Evolutionary conservation across 2,888 invertebrate genomes (phyloP).

Genomic region (Subacronicta megacephala): DNA sequence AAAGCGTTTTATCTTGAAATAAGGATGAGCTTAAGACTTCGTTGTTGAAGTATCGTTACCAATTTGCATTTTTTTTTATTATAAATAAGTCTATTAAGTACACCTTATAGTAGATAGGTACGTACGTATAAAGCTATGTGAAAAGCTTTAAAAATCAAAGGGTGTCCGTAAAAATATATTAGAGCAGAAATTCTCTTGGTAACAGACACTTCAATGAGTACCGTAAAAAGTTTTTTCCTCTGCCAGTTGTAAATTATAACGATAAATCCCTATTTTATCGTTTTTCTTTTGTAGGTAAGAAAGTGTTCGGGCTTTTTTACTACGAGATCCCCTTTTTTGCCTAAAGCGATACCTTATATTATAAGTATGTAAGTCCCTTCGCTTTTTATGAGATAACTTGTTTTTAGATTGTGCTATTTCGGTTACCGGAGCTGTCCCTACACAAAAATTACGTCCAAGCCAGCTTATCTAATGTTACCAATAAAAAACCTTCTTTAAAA

Average conservation of each 20-base stretch:
- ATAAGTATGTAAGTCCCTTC: slow-evolving; percentile 6
- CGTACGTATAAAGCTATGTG: not conserved
- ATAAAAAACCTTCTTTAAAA: too few species aligned
- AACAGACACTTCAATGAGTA: slow-evolving; percentile 22
- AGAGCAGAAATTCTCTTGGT: slow-evolving; percentile 10
- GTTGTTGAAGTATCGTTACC: slow-evolving; percentile 10
- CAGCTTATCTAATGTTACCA: too few species aligned
- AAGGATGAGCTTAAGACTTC: too few species aligned
- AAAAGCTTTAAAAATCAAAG: not conserved
- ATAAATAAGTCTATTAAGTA: too few species aligned
- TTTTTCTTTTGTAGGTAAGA: slow-evolving; percentile 48
- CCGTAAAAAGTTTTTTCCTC: slow-evolving; percentile 24
- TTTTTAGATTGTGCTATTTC: not conserved
- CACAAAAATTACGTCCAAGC: not conserved
- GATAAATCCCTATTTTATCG: slow-evolving; percentile 49
- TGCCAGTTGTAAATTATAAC: slow-evolving; percentile 47
- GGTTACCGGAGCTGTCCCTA: not conserved
- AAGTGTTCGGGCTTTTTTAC: slow-evolving; percentile 31
- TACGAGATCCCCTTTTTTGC: slow-evolving; percentile 15
- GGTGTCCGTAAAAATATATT: slow-evolving; percentile 7
- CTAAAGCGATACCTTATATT: slow-evolving; percentile 22
- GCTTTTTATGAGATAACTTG: slow-evolving; percentile 32
- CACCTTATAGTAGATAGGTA: too few species aligned
- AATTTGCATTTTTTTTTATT: not conserved
- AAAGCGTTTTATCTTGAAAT: slow-evolving; percentile 11